phyloP scores from a whole-genome alignment of 2,113 vertebrate genomes.

The Scortum barcoo region DNA sequence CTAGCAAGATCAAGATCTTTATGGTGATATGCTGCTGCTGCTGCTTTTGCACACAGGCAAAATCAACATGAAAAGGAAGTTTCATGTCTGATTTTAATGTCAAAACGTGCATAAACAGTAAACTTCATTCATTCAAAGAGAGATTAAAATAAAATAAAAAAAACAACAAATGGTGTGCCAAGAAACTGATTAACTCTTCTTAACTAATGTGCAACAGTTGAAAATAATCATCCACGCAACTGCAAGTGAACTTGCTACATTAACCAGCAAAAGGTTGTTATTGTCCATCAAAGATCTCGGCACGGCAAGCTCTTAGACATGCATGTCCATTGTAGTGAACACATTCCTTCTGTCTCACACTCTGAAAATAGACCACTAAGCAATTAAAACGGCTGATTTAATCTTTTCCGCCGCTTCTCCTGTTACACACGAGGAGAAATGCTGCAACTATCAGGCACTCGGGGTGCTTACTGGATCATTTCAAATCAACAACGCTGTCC shows the following conservation, averaged over 20 bases:
- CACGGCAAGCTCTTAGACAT: slow-evolving; percentile 46
- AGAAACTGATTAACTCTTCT: background rate
- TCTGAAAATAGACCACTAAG: slow-evolving; percentile 56
- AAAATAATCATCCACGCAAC: slow-evolving; percentile 2
- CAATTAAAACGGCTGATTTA: slow-evolving; percentile 62
- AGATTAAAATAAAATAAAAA: background rate
- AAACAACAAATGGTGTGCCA: background rate
- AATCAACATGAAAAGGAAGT: too few species aligned
- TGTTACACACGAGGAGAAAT: slow-evolving; percentile 39
- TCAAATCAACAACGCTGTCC: slow-evolving; percentile 46
- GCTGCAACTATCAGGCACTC: slow-evolving; percentile 20
- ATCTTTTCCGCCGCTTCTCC: slow-evolving; percentile 48
- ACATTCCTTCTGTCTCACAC: slow-evolving; percentile 73
- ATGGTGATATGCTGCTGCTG: too few species aligned
- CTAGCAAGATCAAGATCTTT: too few species aligned
- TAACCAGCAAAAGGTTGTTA: slow-evolving; percentile 50
- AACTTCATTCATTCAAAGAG: slow-evolving; percentile 7
- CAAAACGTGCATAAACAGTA: background rate
- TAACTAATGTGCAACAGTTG: slow-evolving; percentile 13
- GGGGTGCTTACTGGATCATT: background rate
- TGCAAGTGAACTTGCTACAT: slow-evolving; percentile 27
- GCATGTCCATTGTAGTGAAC: slow-evolving; percentile 66
- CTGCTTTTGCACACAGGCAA: too few species aligned
- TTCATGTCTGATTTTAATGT: too few species aligned
- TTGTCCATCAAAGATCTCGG: slow-evolving; percentile 34